Conservation (phyloP, 2,888 invertebrate species). For the Brachyptera putata region DNA sequence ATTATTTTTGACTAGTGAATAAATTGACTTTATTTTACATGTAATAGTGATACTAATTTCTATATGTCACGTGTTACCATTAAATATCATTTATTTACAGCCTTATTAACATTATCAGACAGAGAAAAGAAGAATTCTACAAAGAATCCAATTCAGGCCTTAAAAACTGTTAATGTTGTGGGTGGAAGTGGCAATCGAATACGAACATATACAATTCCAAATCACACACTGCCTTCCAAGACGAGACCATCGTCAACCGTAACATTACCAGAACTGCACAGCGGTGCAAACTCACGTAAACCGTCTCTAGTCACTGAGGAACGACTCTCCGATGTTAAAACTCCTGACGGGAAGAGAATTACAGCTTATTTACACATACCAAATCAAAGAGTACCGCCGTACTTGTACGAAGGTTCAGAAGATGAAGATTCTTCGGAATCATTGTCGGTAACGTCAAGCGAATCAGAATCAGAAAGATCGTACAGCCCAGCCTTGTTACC, state of each 20-base stretch:
- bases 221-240: slow-evolving; percentile 35
- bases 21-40: no score
- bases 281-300: slow-evolving; percentile 1
- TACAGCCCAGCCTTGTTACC: slow-evolving; percentile 21
- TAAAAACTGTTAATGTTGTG: slow-evolving; percentile 26
- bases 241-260: neutral
- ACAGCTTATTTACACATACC: slow-evolving; percentile 25
- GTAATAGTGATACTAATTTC: no score
- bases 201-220: slow-evolving; percentile 37
- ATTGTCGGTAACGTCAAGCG: slow-evolving; percentile 21
- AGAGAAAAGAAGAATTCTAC: slow-evolving; percentile 19
- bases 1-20: no score
- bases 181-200: slow-evolving; percentile 29
- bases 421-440: slow-evolving; percentile 28
- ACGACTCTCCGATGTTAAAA: neutral
- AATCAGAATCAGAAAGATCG: slow-evolving; percentile 11
- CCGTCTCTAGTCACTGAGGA: slow-evolving; percentile 3
- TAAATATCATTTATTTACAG: no score
- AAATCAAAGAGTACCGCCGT: neutral
- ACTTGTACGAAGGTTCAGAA: slow-evolving; percentile 28
- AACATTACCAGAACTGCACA: slow-evolving; percentile 17
- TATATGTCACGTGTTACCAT: no score
- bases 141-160: no score
- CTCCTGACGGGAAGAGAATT: neutral
- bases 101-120: slow-evolving; percentile 13